Conservation (phyloP, 2,797 vertebrate species). For the Pelochelys cantorii region DNA sequence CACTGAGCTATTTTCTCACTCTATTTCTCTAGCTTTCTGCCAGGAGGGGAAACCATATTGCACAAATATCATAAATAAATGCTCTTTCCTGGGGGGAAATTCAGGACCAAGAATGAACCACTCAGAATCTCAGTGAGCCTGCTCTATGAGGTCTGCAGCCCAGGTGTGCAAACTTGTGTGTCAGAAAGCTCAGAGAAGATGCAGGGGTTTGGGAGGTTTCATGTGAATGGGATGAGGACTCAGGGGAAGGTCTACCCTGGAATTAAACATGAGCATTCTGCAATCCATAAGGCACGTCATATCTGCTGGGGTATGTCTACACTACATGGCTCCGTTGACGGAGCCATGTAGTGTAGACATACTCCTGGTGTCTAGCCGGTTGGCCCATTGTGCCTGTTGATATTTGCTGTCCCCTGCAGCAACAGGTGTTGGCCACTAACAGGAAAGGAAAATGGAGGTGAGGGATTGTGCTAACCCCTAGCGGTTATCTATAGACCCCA, state of each 20-base stretch:
- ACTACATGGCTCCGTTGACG: too few species aligned
- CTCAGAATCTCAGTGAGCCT: background rate
- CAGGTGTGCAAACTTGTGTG: constrained; percentile 33
- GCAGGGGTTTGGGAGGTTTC: constrained; percentile 38
- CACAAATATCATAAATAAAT: rapidly evolving
- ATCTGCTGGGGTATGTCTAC: too few species aligned
- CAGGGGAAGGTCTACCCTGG: too few species aligned
- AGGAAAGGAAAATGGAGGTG: background rate
- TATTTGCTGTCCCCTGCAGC: constrained; percentile 19
- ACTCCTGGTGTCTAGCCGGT: constrained; percentile 31
- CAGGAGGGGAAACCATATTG: background rate
- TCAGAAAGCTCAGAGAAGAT: constrained; percentile 32
- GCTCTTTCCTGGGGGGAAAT: background rate
- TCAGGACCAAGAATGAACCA: background rate
- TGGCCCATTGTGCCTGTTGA: background rate
- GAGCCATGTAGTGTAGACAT: too few species aligned
- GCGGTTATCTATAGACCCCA: background rate
- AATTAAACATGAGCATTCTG: background rate
- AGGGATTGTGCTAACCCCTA: background rate
- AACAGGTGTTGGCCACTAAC: background rate
- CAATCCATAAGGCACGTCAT: background rate
- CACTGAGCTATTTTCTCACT: background rate
- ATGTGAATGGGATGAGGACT: constrained; percentile 27
- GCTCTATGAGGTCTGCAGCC: constrained; percentile 28
- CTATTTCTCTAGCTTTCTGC: background rate